These are phyloP conservation scores for Stenopsyche tienmushanensis DNA, from an alignment of 1,140 invertebrate species.

Conservation along the genomic window DNA sequence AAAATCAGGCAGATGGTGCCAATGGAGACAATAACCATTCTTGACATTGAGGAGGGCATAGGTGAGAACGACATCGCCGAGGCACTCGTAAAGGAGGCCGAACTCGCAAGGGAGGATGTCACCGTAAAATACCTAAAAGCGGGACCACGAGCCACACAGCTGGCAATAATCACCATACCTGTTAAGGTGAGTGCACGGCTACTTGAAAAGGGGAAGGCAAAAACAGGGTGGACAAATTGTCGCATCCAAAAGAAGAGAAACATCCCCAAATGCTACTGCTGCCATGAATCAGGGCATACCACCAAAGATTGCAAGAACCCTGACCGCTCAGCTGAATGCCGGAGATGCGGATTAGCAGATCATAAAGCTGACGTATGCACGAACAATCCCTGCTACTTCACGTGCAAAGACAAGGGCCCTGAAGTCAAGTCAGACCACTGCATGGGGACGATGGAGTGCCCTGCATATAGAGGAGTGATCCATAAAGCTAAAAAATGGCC, in stretches of 20 bases:
- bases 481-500: no score
- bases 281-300: neutral
- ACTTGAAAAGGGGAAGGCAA: neutral
- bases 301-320: neutral
- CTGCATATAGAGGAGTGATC: no score
- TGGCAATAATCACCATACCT: neutral
- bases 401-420: no score
- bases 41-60: neutral
- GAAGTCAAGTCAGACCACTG: no score
- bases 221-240: neutral
- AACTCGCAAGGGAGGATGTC: neutral
- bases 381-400: neutral
- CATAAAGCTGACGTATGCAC: neutral
- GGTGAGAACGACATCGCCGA: neutral
- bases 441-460: no score
- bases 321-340: neutral
- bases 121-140: neutral
- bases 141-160: neutral
- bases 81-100: neutral
- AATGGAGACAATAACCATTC: neutral
- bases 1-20: neutral
- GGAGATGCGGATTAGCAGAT: neutral
- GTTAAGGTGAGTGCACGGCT: neutral
- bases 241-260: neutral
- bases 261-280: neutral